Evolutionary conservation across 2,797 vertebrate species (phyloP), one percentile per base, ranked within the genome.

Genomic region (Gorsachius magnificus): DNA sequence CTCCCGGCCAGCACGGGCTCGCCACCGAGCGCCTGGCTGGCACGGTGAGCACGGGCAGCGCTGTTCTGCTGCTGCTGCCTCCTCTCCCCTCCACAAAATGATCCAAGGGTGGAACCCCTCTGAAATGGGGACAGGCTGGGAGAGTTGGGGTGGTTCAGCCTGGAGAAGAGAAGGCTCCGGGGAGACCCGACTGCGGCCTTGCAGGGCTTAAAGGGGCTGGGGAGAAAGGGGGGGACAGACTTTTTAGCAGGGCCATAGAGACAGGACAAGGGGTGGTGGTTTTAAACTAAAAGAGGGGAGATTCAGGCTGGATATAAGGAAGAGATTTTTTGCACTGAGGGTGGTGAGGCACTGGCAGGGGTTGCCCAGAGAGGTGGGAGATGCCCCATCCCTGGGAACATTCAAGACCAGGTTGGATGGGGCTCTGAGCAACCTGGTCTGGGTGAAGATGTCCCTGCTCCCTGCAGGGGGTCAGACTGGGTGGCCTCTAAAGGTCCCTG

Each of bases 1-100:
- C 31, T 79, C 18, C 3, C 0, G 4, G 33, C n/a, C 0, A 6
- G n/a, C 74, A 61, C 1, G 1, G 66, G 43, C 48, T 79, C 6
- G 0, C 31, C 16, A 5, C 56, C 5, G 11, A 56, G 35, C 0
- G 2, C 63, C 9, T 4, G 7, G 7, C 76, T 81, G 87, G 50
- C 65, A 41, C 0, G 1, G 56, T 0, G 12, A 35, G 33, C 1
- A 2, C 0, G 1, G 50, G 53, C 64, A 80, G 43, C 61, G 65
- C 83, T 72, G 41, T 51, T 70, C 38, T 8, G 4, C 46, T 6
- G 5, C 58, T 11, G 3, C 63, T 57, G 35, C 71, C 56, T 83
- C 72, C 7, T 6, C 51, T 75, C 4, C 26, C 17, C n/a, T 43
- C 35, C 36, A 16, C 13, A 25, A 43, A n/a, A 5, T 17, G 11